phyloP scores from a whole-genome alignment of 2,113 vertebrate genomes.

The Climacteris rufus region DNA sequence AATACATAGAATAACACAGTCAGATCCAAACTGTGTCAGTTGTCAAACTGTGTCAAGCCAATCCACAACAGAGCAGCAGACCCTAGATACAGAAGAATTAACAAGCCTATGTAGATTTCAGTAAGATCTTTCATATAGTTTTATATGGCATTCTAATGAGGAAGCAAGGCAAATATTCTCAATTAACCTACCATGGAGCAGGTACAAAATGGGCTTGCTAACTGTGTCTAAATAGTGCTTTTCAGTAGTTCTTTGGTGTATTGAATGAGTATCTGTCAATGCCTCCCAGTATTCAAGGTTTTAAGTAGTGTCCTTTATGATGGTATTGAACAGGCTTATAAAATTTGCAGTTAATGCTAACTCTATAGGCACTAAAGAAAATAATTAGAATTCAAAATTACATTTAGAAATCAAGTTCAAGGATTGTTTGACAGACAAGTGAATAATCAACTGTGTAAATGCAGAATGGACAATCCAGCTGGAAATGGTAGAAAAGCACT shows the following conservation, averaged over 20 bases:
- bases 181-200: neutral
- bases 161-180: neutral
- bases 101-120: neutral
- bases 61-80: neutral
- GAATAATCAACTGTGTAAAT: neutral
- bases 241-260: neutral
- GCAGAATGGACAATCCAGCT: neutral
- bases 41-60: neutral
- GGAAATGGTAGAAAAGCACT: neutral
- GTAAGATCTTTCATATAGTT: neutral
- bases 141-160: neutral
- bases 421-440: neutral
- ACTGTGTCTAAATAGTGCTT: neutral
- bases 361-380: neutral
- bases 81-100: neutral
- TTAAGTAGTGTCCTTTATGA: neutral
- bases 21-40: neutral
- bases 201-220: neutral
- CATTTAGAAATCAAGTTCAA: neutral
- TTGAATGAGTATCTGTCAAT: neutral
- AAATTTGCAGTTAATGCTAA: neutral
- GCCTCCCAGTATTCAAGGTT: neutral
- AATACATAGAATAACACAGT: neutral
- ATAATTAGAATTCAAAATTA: neutral
- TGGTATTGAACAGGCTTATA: neutral